Evolutionary conservation across 2,113 vertebrate species (phyloP).

Genomic region (Dinomys branickii): DNA sequence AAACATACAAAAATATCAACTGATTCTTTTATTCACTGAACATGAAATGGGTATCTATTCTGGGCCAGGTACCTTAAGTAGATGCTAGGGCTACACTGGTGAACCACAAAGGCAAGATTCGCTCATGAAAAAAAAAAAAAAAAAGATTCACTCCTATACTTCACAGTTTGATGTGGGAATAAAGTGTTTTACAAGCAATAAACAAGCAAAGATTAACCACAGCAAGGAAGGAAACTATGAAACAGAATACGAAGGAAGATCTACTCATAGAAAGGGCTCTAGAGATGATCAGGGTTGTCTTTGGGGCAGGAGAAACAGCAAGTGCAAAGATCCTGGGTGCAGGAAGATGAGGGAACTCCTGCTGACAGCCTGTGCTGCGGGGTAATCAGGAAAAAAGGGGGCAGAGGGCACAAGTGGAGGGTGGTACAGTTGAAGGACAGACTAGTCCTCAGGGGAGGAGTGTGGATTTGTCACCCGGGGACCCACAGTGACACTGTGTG

Average conservation of each 20-base stretch:
- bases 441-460: not conserved
- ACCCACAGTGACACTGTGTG: not conserved
- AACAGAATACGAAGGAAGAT: not conserved
- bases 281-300: not conserved
- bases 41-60: not conserved
- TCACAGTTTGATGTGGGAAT: not conserved
- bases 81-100: not conserved
- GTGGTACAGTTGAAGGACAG: accelerated
- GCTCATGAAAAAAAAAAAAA: not conserved
- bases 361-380: not conserved
- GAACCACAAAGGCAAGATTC: not conserved
- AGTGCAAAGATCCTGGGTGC: not conserved
- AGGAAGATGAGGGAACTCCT: not conserved
- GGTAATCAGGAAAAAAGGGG: not conserved
- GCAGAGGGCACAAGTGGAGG: accelerated
- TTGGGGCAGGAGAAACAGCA: not conserved
- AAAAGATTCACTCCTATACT: not conserved
- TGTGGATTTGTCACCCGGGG: not conserved
- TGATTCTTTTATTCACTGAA: not conserved
- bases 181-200: not conserved
- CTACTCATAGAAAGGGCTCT: not conserved
- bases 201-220: not conserved
- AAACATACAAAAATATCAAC: not conserved
- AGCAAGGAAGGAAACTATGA: not conserved
- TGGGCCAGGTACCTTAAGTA: not conserved